Conservation (phyloP, 2,797 vertebrate genomes). For the Bufotes viridis region DNA sequence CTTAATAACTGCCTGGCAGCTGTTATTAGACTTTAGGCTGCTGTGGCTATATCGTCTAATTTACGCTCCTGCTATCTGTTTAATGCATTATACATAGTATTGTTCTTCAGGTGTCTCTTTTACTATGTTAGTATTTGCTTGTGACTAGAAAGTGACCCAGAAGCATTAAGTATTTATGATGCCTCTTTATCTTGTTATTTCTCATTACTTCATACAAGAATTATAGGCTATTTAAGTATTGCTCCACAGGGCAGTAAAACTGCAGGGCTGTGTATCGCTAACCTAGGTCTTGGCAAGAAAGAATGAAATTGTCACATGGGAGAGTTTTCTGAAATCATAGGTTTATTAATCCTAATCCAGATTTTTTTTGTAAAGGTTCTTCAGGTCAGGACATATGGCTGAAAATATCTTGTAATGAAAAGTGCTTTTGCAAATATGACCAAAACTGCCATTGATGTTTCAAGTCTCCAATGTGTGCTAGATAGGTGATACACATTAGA, state of each 20-base stretch:
- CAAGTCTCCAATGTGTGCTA: not conserved
- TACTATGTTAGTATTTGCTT: constrained; percentile 39
- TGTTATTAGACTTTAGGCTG: constrained; percentile 46
- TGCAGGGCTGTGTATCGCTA: not conserved
- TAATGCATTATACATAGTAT: constrained; percentile 49
- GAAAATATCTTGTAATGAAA: not conserved
- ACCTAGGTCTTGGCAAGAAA: not conserved
- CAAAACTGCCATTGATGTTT: not conserved
- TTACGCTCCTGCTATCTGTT: constrained; percentile 9
- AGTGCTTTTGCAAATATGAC: too few relatives aligned
- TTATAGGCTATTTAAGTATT: not conserved
- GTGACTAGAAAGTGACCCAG: constrained; percentile 27
- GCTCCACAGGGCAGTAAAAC: not conserved
- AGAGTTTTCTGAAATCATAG: not conserved
- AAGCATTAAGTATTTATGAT: constrained; percentile 41
- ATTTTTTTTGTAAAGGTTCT: not conserved
- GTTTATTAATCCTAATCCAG: too few relatives aligned
- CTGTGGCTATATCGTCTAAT: constrained; percentile 31
- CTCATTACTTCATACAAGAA: constrained; percentile 7
- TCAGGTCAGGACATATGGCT: not conserved
- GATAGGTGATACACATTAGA: too few relatives aligned
- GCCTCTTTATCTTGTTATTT: constrained; percentile 34
- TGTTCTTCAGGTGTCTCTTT: constrained; percentile 26
- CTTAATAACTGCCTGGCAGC: constrained; percentile 46
- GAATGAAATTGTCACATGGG: not conserved